Conservation (phyloP, 2,888 invertebrate genomes). For the Melipona beecheii region DNA sequence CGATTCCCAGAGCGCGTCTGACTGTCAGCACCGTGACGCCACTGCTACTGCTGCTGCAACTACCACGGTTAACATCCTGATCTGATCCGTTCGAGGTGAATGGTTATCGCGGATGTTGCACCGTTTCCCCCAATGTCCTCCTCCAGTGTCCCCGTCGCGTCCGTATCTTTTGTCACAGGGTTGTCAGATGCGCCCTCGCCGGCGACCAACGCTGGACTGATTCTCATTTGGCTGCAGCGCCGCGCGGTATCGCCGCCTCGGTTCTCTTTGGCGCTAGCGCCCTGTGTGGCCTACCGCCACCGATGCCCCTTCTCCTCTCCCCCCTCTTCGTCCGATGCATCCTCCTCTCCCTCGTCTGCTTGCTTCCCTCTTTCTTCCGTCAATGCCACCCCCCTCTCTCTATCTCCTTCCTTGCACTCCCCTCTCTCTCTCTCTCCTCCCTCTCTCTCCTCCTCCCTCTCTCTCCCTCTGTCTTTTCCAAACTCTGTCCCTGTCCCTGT, state of each 20-base stretch:
- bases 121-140: slow-evolving; percentile 37
- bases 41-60: neutral
- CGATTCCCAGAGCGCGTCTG: slow-evolving; percentile 57
- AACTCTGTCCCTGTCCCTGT: too few species aligned
- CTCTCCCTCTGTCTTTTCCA: too few species aligned
- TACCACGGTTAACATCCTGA: slow-evolving; percentile 33
- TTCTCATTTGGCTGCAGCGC: slow-evolving; percentile 81
- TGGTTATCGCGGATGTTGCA: slow-evolving; percentile 38
- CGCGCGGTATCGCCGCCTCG: slow-evolving; percentile 75
- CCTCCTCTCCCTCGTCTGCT: neutral
- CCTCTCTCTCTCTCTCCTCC: too few species aligned
- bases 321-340: slow-evolving; percentile 2
- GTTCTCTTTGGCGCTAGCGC: slow-evolving; percentile 72
- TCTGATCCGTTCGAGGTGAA: slow-evolving; percentile 20
- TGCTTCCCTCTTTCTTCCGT: slow-evolving; percentile 23
- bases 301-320: slow-evolving; percentile 31
- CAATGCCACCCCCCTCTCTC: neutral
- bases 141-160: slow-evolving; percentile 21
- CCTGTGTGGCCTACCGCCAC: slow-evolving; percentile 65
- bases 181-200: slow-evolving; percentile 78
- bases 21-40: slow-evolving; percentile 52
- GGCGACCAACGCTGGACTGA: slow-evolving; percentile 83
- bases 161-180: slow-evolving; percentile 50
- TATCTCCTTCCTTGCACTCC: neutral
- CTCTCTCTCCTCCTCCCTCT: too few species aligned